Conservation (phyloP, 2,888 invertebrate genomes). For the Azorinus chamasolen region DNA sequence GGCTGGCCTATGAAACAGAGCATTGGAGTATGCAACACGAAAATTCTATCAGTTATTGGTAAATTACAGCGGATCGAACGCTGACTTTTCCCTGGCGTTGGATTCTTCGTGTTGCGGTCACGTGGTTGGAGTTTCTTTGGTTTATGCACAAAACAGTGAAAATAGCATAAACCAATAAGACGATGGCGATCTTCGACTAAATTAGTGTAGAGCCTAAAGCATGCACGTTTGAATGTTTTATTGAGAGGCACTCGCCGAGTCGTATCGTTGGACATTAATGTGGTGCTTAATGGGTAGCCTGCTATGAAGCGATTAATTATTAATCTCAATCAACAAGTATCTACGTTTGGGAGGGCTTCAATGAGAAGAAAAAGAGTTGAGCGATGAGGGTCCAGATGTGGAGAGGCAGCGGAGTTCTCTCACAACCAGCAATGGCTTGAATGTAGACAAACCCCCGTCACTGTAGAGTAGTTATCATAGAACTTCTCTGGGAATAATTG, state of each 20-base stretch:
- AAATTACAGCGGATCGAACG: no score
- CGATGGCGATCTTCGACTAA: constrained; percentile 19
- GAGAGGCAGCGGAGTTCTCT: no score
- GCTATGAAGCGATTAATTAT: constrained; percentile 63
- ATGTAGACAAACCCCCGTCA: not conserved
- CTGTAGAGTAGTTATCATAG: constrained; percentile 43
- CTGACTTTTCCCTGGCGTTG: not conserved
- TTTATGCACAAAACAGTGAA: constrained; percentile 42
- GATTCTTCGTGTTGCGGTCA: constrained; percentile 35
- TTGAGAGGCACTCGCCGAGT: not conserved
- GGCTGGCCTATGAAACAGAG: no score
- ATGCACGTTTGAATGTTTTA: constrained; percentile 5
- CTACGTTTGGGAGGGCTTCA: constrained; percentile 31
- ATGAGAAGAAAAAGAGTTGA: constrained; percentile 11
- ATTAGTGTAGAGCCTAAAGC: not conserved
- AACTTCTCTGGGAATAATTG: constrained; percentile 5
- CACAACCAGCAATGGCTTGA: constrained; percentile 22
- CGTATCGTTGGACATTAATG: constrained; percentile 5
- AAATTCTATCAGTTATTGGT: no score
- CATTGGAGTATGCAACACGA: no score
- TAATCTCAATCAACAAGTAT: constrained; percentile 60
- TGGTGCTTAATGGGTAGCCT: constrained; percentile 46
- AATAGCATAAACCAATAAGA: constrained; percentile 44
- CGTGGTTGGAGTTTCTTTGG: constrained; percentile 43
- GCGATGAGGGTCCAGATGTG: not conserved